Conservation (phyloP, 2,888 invertebrate species). For the Agrilus cyanescens region DNA sequence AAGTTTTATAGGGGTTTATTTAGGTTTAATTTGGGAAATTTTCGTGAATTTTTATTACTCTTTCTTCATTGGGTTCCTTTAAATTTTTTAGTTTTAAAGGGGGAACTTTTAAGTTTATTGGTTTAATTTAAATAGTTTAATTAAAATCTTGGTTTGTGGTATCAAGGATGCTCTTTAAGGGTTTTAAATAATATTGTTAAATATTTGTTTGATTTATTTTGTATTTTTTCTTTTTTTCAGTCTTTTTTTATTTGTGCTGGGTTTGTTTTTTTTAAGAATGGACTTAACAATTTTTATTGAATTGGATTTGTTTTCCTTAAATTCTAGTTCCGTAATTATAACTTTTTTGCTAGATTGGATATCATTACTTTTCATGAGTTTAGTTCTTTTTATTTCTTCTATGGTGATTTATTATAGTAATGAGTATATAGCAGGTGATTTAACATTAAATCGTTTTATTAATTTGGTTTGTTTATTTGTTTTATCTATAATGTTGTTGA, state of each 20-base stretch:
- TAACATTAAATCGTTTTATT: conserved; percentile 51
- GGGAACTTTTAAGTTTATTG: conserved; percentile 40
- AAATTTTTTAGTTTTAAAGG: conserved; percentile 48
- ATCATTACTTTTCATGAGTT: conserved; percentile 49
- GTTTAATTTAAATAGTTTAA: conserved; percentile 54
- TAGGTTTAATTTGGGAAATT: conserved; percentile 38
- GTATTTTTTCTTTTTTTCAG: conserved; percentile 38
- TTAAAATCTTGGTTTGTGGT: conserved; percentile 54
- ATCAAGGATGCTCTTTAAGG: conserved; percentile 42
- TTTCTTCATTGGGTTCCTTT: conserved; percentile 51
- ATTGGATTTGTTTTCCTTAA: conserved; percentile 42
- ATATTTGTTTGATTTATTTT: conserved; percentile 42
- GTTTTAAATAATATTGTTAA: conserved; percentile 35
- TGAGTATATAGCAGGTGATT: conserved; percentile 48
- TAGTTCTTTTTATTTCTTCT: conserved; percentile 54
- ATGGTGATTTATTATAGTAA: conserved; percentile 52
- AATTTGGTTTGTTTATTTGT: conserved; percentile 53
- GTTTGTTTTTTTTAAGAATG: conserved; percentile 30
- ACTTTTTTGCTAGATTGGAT: conserved; percentile 52
- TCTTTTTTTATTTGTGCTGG: too few relatives aligned
- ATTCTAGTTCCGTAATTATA: conserved; percentile 38
- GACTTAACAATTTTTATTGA: conserved; percentile 43
- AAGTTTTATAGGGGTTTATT: conserved; percentile 39
- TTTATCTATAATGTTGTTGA: conserved; percentile 52
- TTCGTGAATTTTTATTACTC: conserved; percentile 49